Base-by-base conservation (phyloP, 2,113 vertebrate species). In the Trematocara variabile region DNA sequence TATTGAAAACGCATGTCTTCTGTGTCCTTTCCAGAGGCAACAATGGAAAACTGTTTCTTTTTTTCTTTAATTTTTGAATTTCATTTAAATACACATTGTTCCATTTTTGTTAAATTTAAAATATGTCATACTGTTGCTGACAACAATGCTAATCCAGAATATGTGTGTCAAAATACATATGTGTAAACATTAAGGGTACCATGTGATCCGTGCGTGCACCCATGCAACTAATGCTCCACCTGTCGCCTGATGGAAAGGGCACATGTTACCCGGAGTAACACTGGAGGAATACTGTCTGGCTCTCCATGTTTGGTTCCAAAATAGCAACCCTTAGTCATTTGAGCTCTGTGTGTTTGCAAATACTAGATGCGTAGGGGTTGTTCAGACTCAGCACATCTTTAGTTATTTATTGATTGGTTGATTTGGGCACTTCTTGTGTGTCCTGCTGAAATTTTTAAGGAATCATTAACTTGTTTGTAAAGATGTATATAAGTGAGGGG, bases 321-420 rank as follows among this genome's bases (percentile, higher is more conserved):
- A 95, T 87, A 92, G 88, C 73, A 82, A 44, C 78, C 28, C 80
- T 68, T 84, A 91, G 86, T 90, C 92, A 88, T 80, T 48, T 11
- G 1, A 82, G 81, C 77, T 65, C 80, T 56, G 28, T 82, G 79
- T 30, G 33, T 87, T 83, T 85, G 87, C 86, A 87, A 90, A 91
- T 87, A 85, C 68, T 63, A 53, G 39, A 80, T 82, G 83, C 52
- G 89, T 65, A 58, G 58, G 30, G n/a, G 50, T 52, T 39, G 68
- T 80, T 79, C 63, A 81, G 77, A 92, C 81, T 90, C 92, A 86
- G 87, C 91, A 91, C 37, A 20, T 65, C 33, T 63, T 63, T 63
- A 63, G 9, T 88, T 87, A 56, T 60, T 80, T 41, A n/a, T 53
- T 86, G 80, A 82, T 68, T 60, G 77, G 14, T 48, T 28, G 41